Conservation (phyloP, 2,797 vertebrate genomes). For the Podarcis lilfordi region DNA sequence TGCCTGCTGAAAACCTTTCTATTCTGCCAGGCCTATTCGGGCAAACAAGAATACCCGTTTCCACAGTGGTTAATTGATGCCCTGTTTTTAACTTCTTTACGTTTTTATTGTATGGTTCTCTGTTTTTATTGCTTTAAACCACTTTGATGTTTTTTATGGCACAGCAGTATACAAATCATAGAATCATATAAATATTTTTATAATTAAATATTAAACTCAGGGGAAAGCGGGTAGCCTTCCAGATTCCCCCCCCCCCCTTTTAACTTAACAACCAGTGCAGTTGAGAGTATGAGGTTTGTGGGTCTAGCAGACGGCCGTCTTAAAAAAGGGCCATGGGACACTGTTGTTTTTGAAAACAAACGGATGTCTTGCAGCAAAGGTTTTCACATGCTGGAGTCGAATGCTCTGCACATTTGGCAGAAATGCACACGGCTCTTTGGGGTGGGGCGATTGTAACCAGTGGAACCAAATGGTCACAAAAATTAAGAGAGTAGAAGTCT, state of each 20-base stretch:
- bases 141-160: too few species aligned
- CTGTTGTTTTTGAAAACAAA: neutral
- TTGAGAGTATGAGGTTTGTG: neutral
- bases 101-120: too few species aligned
- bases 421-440: neutral
- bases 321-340: neutral
- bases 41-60: too few species aligned
- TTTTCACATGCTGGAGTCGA: neutral
- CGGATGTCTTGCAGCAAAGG: neutral
- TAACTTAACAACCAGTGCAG: neutral
- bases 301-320: neutral
- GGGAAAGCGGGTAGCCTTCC: too few species aligned
- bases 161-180: too few species aligned
- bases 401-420: neutral
- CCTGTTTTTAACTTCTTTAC: too few species aligned
- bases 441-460: neutral
- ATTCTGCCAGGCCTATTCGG: too few species aligned
- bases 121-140: too few species aligned
- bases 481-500: neutral
- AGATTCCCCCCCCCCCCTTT: neutral
- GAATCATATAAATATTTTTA: too few species aligned
- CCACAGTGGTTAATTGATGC: too few species aligned
- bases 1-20: too few species aligned
- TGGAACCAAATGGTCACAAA: neutral
- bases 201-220: too few species aligned